Conservation (phyloP, 2,888 invertebrate species). For the Kuschelorhynchus macadamiae region DNA sequence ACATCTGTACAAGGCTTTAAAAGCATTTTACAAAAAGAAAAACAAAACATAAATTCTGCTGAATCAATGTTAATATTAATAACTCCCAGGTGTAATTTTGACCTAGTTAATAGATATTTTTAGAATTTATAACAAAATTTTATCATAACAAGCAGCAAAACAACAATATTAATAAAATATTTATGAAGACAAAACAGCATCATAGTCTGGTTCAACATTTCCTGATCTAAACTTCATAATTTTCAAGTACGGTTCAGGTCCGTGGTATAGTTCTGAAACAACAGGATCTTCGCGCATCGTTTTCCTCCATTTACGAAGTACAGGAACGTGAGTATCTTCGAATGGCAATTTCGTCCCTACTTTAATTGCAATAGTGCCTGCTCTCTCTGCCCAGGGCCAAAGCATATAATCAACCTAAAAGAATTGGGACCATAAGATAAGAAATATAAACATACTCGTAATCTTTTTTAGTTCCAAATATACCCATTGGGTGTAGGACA, state of each 20-base stretch:
- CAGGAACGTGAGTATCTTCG: slow-evolving; percentile 56
- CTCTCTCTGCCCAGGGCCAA: slow-evolving; percentile 66
- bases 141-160: too few species aligned
- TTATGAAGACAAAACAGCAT: slow-evolving; percentile 48
- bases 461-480: too few species aligned
- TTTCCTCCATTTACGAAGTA: slow-evolving; percentile 60
- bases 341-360: slow-evolving; percentile 59
- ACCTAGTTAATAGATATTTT: too few species aligned
- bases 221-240: slow-evolving; percentile 56
- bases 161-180: too few species aligned
- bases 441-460: not conserved
- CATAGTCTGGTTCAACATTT: slow-evolving; percentile 59
- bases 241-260: slow-evolving; percentile 62
- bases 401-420: slow-evolving; percentile 64
- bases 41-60: too few species aligned
- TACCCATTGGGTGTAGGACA: too few species aligned
- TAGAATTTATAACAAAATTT: too few species aligned
- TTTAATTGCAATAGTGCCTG: slow-evolving; percentile 56
- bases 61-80: too few species aligned
- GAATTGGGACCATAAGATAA: too few species aligned
- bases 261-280: slow-evolving; percentile 57
- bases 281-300: slow-evolving; percentile 58
- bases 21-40: too few species aligned
- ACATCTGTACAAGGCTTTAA: too few species aligned
- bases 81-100: too few species aligned